phyloP scores from a whole-genome alignment of 2,888 invertebrate genomes.

The Magallana nippona region DNA sequence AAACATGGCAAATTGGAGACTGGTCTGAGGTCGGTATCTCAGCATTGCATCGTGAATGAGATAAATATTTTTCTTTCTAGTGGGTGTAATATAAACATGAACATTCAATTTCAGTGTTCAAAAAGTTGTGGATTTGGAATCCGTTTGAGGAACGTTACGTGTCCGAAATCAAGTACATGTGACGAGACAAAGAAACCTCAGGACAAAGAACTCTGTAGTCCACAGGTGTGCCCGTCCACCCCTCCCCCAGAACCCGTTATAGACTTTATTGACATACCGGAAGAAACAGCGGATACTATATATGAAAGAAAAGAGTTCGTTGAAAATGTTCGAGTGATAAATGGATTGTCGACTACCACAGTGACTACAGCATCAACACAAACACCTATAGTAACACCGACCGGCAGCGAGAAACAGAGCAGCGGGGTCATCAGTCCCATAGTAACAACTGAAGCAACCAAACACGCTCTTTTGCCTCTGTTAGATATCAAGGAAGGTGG shows the following conservation, averaged over 20 bases:
- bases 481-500: conserved; percentile 22
- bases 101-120: conserved; percentile 69
- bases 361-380: background rate
- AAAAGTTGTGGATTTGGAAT: conserved; percentile 79
- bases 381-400: background rate
- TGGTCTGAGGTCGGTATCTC: conserved; percentile 77
- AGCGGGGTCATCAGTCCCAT: background rate
- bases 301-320: conserved; percentile 16
- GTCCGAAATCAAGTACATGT: conserved; percentile 70
- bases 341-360: background rate
- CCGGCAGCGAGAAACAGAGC: background rate
- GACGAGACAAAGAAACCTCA: conserved; percentile 64
- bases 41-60: background rate
- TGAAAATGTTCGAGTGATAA: background rate
- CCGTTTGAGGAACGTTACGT: conserved; percentile 78
- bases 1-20: conserved; percentile 74
- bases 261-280: conserved; percentile 10
- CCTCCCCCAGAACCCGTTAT: conserved; percentile 43
- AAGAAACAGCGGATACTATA: background rate
- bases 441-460: background rate
- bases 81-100: too few species aligned
- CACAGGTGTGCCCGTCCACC: conserved; percentile 57
- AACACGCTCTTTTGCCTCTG: background rate
- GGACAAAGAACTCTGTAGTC: conserved; percentile 60
- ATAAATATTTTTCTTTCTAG: too few species aligned